Percentiles rank a stretch among this genome's conserved stretches.
Evolutionary conservation across 2,113 vertebrate species (phyloP).

Genomic region (Tenebrosternarchus preto): DNA sequence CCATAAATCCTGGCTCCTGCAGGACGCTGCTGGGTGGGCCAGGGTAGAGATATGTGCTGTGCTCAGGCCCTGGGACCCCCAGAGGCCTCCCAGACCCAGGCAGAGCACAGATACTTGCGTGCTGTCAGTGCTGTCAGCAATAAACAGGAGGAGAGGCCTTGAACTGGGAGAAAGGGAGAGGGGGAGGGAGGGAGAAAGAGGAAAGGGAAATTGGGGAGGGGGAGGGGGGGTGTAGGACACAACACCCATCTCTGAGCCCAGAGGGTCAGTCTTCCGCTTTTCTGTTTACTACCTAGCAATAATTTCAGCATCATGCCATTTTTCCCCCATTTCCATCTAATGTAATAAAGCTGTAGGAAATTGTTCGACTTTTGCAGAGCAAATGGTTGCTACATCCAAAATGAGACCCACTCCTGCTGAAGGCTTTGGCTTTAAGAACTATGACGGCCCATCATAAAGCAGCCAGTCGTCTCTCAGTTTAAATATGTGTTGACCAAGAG

Average conservation of each 20-base stretch:
- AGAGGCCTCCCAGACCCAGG: slow-evolving; percentile 5
- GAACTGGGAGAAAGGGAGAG: background rate
- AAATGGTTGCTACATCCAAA: slow-evolving; percentile 30
- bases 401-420: background rate
- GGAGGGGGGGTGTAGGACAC: slow-evolving; percentile 1
- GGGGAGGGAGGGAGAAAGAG: background rate
- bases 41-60: slow-evolving; percentile 33
- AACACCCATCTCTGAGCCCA: background rate
- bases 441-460: background rate
- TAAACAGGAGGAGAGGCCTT: slow-evolving; percentile 32
- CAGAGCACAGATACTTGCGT: slow-evolving; percentile 16
- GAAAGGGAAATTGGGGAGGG: background rate
- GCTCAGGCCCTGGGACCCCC: slow-evolving; percentile 15
- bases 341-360: slow-evolving; percentile 24
- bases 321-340: slow-evolving; percentile 20
- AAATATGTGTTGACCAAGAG: background rate
- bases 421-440: background rate
- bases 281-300: slow-evolving; percentile 12
- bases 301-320: slow-evolving; percentile 30
- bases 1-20: slow-evolving; percentile 42
- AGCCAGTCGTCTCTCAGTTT: slow-evolving; percentile 21
- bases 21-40: slow-evolving; percentile 29
- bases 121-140: slow-evolving; percentile 20
- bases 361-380: slow-evolving; percentile 29
- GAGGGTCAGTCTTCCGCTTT: slow-evolving; percentile 6